These are phyloP conservation scores for Solen grandis DNA, from an alignment of 1,140 invertebrate species.

Conservation along the genomic window DNA sequence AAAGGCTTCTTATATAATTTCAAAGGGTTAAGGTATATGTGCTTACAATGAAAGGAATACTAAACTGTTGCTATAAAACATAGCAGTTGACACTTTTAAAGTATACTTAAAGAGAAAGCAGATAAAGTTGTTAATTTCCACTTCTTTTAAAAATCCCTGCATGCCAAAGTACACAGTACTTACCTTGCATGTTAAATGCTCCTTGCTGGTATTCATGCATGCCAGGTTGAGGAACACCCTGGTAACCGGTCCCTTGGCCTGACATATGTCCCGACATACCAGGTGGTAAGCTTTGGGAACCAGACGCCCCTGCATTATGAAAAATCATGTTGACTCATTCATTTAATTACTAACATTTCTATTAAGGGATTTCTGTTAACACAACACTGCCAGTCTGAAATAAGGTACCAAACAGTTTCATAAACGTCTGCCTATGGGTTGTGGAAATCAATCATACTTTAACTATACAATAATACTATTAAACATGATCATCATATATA, in stretches of 20 bases:
- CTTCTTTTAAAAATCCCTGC: too few relatives aligned
- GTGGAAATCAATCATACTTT: neutral
- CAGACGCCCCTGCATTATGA: slow-evolving; percentile 16
- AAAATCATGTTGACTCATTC: neutral
- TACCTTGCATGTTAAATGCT: slow-evolving; percentile 75
- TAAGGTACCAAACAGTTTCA: neutral
- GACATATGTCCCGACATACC: slow-evolving; percentile 16
- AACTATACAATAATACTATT: too few relatives aligned
- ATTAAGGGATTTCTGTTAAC: neutral
- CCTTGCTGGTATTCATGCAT: slow-evolving; percentile 65
- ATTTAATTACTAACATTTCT: neutral
- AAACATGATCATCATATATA: too few relatives aligned
- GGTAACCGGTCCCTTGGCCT: slow-evolving; percentile 57
- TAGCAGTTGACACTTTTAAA: too few relatives aligned
- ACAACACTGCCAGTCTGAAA: neutral
- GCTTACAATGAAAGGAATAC: too few relatives aligned
- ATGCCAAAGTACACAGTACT: too few relatives aligned
- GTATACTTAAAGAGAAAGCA: too few relatives aligned
- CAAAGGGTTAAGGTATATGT: too few relatives aligned
- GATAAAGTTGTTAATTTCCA: too few relatives aligned
- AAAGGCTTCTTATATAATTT: too few relatives aligned
- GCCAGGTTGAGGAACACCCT: slow-evolving; percentile 60
- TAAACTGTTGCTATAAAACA: too few relatives aligned
- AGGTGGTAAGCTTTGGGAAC: slow-evolving; percentile 17
- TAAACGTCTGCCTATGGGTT: neutral